Evolutionary conservation across 2,113 vertebrate species (phyloP).

Genomic region (Gymnobelideus leadbeateri): DNA sequence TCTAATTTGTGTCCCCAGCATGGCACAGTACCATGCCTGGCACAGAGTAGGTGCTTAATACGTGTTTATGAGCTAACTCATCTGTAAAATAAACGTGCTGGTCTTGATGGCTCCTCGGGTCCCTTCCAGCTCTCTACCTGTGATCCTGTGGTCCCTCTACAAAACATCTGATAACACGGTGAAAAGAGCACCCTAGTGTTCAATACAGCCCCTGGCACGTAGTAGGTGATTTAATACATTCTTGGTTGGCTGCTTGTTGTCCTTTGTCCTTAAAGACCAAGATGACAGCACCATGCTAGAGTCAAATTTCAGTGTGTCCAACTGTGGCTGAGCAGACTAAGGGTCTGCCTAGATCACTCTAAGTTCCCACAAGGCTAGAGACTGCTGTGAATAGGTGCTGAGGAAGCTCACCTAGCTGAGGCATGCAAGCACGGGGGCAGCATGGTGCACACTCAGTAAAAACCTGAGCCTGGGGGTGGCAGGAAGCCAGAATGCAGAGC

Average conservation of each 20-base stretch:
- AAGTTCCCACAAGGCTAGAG: not conserved
- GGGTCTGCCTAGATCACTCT: no score
- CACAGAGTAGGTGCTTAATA: not conserved
- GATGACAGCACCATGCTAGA: no score
- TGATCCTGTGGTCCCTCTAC: no score
- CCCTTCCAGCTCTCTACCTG: no score
- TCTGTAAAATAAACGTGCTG: no score
- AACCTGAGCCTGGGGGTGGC: not conserved
- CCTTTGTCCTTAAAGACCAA: no score
- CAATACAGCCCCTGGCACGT: not conserved
- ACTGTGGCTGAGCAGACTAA: no score
- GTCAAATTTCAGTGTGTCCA: no score
- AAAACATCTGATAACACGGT: no score
- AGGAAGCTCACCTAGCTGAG: not conserved
- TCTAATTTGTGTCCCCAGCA: not conserved
- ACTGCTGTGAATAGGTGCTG: not conserved
- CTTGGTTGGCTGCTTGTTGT: not conserved
- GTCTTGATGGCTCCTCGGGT: no score
- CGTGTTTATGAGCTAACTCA: not conserved
- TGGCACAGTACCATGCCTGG: not conserved
- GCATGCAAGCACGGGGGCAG: not conserved
- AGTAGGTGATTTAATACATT: constrained; percentile 28
- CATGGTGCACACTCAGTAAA: not conserved
- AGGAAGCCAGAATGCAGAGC: not conserved
- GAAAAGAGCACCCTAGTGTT: constrained; percentile 14